Evolutionary conservation across 2,113 vertebrate genomes (phyloP).

Genomic region (Cyprinodon brontotheroides): DNA sequence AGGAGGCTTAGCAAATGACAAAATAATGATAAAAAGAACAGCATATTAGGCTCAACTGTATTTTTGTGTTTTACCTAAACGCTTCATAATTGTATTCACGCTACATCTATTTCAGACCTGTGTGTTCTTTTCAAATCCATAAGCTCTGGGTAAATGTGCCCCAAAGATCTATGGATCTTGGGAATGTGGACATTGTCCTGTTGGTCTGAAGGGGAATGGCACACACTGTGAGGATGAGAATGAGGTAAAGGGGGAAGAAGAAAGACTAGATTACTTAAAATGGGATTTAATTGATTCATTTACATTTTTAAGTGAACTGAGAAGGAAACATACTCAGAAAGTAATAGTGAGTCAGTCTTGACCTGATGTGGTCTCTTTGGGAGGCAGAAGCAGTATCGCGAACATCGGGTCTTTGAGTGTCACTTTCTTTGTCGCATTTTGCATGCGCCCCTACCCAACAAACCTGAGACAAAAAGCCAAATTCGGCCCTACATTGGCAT

Average conservation of each 20-base stretch:
- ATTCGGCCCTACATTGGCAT: no score
- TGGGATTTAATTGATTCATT: not conserved
- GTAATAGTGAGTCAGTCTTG: not conserved
- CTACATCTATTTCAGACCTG: slow-evolving; percentile 79
- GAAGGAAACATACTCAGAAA: not conserved
- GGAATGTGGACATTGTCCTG: slow-evolving; percentile 90
- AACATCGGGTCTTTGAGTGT: no score
- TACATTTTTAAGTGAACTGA: not conserved
- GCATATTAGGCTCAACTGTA: not conserved
- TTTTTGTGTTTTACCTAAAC: not conserved
- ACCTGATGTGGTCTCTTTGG: not conserved
- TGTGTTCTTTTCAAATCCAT: slow-evolving; percentile 91
- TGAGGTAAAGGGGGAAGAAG: slow-evolving; percentile 80
- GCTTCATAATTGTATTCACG: slow-evolving; percentile 4
- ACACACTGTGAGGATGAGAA: slow-evolving; percentile 92
- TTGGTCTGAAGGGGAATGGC: slow-evolving; percentile 91
- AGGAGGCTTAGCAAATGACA: not conserved
- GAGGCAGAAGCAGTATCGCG: no score
- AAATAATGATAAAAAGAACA: slow-evolving; percentile 4
- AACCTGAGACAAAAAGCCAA: no score
- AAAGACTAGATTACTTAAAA: not conserved
- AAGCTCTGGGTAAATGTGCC: slow-evolving; percentile 90
- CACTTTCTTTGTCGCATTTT: no score
- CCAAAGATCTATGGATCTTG: slow-evolving; percentile 87
- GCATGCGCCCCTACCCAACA: no score